These are phyloP conservation scores for Caenorhabditis drosophilae DNA, from an alignment of 2,888 invertebrate species.

Conservation along the genomic window DNA sequence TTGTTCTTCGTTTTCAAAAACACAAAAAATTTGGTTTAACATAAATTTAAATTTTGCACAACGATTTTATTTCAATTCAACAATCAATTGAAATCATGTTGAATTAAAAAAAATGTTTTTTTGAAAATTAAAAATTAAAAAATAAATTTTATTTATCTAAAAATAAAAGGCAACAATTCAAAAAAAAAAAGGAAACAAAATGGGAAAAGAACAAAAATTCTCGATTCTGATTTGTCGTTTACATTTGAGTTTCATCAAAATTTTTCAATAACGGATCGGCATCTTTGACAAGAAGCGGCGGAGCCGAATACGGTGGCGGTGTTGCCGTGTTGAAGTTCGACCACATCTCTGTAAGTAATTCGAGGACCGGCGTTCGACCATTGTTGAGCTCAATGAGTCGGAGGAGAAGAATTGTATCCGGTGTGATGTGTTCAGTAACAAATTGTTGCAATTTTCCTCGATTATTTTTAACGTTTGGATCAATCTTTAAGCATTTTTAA, in stretches of 20 bases:
- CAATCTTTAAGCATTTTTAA: conserved; percentile 35
- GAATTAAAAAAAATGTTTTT: too few relatives aligned
- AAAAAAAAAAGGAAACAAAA: conserved; percentile 4
- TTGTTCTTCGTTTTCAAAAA: too few relatives aligned
- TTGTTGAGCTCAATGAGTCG: conserved; percentile 48
- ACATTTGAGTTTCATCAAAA: conserved; percentile 33
- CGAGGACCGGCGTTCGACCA: conserved; percentile 33
- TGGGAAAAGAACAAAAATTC: too few relatives aligned
- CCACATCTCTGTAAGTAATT: conserved; percentile 34
- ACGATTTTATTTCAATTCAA: too few relatives aligned
- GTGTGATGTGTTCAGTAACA: conserved; percentile 55
- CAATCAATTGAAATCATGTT: too few relatives aligned
- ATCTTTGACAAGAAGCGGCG: conserved; percentile 34
- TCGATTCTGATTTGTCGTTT: too few relatives aligned
- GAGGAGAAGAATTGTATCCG: conserved; percentile 65
- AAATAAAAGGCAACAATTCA: conserved; percentile 7
- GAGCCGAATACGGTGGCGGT: conserved; percentile 36
- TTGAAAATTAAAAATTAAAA: too few relatives aligned
- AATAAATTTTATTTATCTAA: too few relatives aligned
- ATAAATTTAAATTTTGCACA: too few relatives aligned
- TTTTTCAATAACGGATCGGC: conserved; percentile 35
- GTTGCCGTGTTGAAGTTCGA: conserved; percentile 27
- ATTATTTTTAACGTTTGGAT: conserved; percentile 39
- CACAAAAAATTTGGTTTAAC: too few relatives aligned
- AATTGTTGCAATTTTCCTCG: conserved; percentile 40